Evolutionary conservation across 2,888 invertebrate genomes (phyloP).

Genomic region (Acronicta aceris): DNA sequence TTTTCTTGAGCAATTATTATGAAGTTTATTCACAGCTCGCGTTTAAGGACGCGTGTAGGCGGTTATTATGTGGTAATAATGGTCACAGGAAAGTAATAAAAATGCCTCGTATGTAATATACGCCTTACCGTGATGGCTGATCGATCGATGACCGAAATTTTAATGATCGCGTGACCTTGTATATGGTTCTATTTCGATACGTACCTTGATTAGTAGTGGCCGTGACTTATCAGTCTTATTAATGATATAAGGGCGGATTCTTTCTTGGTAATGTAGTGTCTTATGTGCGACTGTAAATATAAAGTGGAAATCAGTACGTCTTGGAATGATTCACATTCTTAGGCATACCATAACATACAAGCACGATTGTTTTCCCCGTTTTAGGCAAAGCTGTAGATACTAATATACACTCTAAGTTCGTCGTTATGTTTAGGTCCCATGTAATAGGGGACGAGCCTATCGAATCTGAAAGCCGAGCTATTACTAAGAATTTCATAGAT

Average conservation of each 20-base stretch:
- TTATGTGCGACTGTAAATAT: too few relatives aligned
- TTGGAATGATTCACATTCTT: too few relatives aligned
- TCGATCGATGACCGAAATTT: constrained; percentile 48
- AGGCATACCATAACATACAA: too few relatives aligned
- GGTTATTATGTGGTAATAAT: constrained; percentile 42
- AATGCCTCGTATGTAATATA: constrained; percentile 30
- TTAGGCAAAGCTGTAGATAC: too few relatives aligned
- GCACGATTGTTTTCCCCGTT: too few relatives aligned
- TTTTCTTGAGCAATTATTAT: constrained; percentile 1
- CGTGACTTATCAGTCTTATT: background rate
- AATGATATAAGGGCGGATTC: background rate
- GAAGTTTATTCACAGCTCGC: constrained; percentile 24
- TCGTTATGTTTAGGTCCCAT: too few relatives aligned
- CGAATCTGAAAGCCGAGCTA: too few relatives aligned
- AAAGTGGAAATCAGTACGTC: too few relatives aligned
- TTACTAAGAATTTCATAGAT: too few relatives aligned
- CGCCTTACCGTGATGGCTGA: constrained; percentile 18
- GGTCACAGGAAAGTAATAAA: constrained; percentile 44
- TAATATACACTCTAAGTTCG: too few relatives aligned
- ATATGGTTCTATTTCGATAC: constrained; percentile 20
- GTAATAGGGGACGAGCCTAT: too few relatives aligned
- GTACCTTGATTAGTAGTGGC: constrained; percentile 2
- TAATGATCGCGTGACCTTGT: constrained; percentile 42
- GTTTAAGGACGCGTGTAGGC: constrained; percentile 32
- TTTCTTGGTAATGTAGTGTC: too few relatives aligned